Evolutionary conservation across 2,113 vertebrate species (phyloP), one percentile per base, ranked within the genome.

Genomic region (Oceanodroma tethys): DNA sequence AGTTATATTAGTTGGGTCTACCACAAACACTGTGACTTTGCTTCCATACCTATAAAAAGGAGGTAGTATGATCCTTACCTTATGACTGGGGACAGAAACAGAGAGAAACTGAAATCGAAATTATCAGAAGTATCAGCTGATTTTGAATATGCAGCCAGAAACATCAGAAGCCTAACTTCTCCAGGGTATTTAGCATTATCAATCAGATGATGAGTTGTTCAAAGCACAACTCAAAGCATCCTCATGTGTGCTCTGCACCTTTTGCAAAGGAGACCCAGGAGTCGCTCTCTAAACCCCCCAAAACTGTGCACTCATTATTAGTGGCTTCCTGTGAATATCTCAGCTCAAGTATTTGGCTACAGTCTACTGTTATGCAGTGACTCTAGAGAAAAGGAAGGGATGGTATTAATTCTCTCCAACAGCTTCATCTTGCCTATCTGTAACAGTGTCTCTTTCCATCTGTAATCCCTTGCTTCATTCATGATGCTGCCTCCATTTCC

Each of bases 211-310:
- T 6, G n/a, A 72, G 50, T 10, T 60, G 23, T 32, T 62, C 63
- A 76, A 86, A 85, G 38, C 26, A 59, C 3, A 16, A 18, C n/a
- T 59, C 48, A 60, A 73, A 73, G 22, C 70, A 91, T 16, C 1
- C 0, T 53, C 30, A 23, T 1, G 34, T 0, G 0, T 16, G 16
- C 40, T 68, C 56, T 63, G 47, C 30, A 56, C 11, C 40, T 87
- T 71, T 81, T 36, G 43, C 73, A n/a, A 79, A 59, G 56, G 22
- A 74, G 27, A 65, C 29, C 6, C 4, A 13, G 13, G 5, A 21
- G 17, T 22, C 16, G 47, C 25, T 58, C 59, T 74, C 34, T 65
- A 90, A 95, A 23, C 7, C 2, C 20, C 50, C 8, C 16, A 20
- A 76, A 84, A 89, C 20, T 67, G 32, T 42, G 16, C 13, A 68